A percentile compares a stretch with the other conserved stretches of the same genome.
Conservation (phyloP, 2,113 vertebrate genomes). For the Piprites chloris region DNA sequence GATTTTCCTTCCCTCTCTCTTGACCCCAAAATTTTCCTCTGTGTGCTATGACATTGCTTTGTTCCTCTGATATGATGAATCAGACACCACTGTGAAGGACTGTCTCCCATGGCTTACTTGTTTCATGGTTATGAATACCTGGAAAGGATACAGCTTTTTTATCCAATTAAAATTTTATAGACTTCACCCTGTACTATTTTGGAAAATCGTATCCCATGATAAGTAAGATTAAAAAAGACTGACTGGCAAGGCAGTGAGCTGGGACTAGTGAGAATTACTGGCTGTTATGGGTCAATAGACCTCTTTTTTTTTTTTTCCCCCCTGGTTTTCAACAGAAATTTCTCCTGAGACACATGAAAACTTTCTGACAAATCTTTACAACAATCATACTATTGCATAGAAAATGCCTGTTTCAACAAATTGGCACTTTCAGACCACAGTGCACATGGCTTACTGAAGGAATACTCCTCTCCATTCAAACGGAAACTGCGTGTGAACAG, state of each 20-base stretch:
- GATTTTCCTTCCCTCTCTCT: not conserved
- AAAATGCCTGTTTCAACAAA: not conserved
- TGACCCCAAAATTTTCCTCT: not conserved
- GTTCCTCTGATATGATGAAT: not conserved
- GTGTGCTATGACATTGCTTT: not conserved
- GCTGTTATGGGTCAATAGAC: not conserved
- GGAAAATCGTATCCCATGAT: not conserved
- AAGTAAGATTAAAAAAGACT: not conserved
- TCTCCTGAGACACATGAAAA: not conserved
- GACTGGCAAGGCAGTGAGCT: not conserved
- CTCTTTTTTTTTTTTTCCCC: fast-evolving
- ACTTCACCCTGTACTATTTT: not conserved
- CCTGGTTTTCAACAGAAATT: not conserved
- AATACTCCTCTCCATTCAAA: not conserved
- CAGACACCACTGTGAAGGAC: not conserved
- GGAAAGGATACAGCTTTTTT: not conserved
- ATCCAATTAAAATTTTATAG: not conserved
- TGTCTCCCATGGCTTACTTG: not conserved
- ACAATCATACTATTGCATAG: not conserved
- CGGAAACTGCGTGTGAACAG: not conserved
- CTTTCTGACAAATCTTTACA: not conserved
- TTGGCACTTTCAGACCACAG: not conserved
- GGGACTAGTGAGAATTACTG: not conserved
- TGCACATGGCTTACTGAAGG: not conserved
- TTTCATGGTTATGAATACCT: not conserved